Base-by-base conservation (phyloP, 2,888 invertebrate genomes). In the Drosophila macrospina region DNA sequence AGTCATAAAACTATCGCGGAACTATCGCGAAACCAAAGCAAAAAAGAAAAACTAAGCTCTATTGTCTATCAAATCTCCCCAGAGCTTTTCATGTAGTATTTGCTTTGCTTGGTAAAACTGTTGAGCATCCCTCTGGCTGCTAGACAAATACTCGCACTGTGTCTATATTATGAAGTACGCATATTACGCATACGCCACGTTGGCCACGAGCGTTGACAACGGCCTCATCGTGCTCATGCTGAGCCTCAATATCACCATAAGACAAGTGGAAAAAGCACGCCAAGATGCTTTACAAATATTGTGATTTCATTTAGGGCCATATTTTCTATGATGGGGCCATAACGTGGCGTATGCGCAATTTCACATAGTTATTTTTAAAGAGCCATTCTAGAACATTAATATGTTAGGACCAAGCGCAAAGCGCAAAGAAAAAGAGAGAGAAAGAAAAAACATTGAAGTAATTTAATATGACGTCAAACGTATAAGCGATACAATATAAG, bases 221-320 rank as follows among this genome's bases (percentile, higher is more conserved):
- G 41, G 41, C 24, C 50, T 15, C 42, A 34, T 47, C 56, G 26
- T 26, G 30, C 39, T 48, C 64, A 55, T 59, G 48, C 44, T 34
- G 50, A 41, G 41, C 36, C 42, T 32, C 20, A 41, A 41, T 39
- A 39, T 20, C 30, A 30, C 51, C 28, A 39, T 16, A 30, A 39
- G 39, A 52, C 28, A 52, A 30, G 28, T 16, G 50, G 37, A 3
- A 24, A 20, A 34, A 28, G 63, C 44, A 74, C 63, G 51, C 62
- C 51, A 47, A 63, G 59, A 47, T 69, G 66, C 62, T 72, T 54
- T 6, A 51, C 69, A 81, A 82, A 82, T 81, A 81, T 82, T 81
- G 59, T 71, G 67, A 73, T 81, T 79, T 71, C 72, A 81, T 77
- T 79, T 78, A 57, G 47, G 42, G 44, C 36, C 36, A n/a, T 48